These are phyloP conservation scores for Lepidocolaptes lacrymiger DNA, from an alignment of 2,797 vertebrate species.

Conservation along the genomic window DNA sequence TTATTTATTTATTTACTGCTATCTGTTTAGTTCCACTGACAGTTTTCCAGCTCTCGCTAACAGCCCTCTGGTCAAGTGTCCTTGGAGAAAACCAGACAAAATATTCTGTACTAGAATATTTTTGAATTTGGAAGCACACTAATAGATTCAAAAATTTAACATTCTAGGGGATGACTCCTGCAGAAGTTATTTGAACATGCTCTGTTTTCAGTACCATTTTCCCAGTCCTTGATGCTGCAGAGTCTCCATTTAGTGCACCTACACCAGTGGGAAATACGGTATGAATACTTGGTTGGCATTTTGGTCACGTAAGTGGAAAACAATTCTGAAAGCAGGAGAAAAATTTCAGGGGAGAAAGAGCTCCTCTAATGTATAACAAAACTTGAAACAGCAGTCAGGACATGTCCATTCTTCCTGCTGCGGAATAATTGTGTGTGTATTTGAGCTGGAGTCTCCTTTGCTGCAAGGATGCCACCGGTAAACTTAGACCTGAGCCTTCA, in stretches of 20 bases:
- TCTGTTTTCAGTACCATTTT: constrained; percentile 1
- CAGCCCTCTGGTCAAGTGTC: constrained; percentile 35
- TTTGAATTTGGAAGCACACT: constrained; percentile 20
- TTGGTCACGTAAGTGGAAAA: background rate
- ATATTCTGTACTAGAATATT: constrained; percentile 1
- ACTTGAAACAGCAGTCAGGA: background rate
- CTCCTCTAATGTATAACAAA: background rate
- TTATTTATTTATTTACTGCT: constrained; percentile 19
- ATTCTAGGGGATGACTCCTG: constrained; percentile 10
- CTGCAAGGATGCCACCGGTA: background rate
- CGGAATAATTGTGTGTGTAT: background rate
- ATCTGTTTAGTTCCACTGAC: constrained; percentile 1
- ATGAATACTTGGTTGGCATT: background rate
- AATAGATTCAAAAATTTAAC: background rate
- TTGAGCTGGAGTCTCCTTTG: background rate
- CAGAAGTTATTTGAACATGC: constrained; percentile 7
- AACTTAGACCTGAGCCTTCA: background rate
- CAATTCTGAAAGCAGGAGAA: background rate
- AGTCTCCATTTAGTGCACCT: background rate
- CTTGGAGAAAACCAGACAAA: constrained; percentile 37
- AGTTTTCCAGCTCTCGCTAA: constrained; percentile 44
- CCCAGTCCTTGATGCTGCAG: constrained; percentile 9
- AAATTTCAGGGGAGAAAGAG: background rate
- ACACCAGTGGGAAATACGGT: background rate
- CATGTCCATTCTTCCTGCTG: background rate